Conservation (phyloP, 2,113 vertebrate species). For the Galeopterus variegatus region DNA sequence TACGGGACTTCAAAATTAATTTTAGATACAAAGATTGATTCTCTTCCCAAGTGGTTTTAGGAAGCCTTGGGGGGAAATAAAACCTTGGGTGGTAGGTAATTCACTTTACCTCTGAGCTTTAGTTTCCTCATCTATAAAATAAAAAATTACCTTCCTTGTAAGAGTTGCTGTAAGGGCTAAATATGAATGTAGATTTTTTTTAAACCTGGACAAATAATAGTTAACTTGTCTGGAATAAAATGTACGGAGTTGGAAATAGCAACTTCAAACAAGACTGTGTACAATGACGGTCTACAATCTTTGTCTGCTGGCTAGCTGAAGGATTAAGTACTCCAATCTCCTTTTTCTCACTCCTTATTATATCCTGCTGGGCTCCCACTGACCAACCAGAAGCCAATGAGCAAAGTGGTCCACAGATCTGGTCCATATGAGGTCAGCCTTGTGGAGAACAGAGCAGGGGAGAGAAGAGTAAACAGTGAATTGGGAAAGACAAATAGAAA, state of each 20-base stretch:
- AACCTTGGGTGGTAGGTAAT: background rate
- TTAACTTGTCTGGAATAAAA: slow-evolving; percentile 18
- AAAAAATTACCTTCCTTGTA: slow-evolving; percentile 34
- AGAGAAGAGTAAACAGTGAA: background rate
- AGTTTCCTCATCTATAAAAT: slow-evolving; percentile 39
- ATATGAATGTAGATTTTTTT: background rate
- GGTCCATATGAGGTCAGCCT: background rate
- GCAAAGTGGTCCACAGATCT: background rate
- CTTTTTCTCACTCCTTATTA: background rate
- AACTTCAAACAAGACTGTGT: background rate
- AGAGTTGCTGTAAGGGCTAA: background rate
- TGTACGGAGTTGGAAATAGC: background rate
- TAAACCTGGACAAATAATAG: background rate
- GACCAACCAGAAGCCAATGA: background rate
- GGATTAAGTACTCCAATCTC: background rate
- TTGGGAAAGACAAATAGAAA: background rate
- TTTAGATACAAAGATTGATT: slow-evolving; percentile 37
- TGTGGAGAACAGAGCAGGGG: background rate
- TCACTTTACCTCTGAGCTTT: slow-evolving; percentile 28
- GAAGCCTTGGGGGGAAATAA: background rate
- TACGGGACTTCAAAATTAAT: background rate
- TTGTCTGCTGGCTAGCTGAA: background rate
- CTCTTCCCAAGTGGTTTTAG: background rate
- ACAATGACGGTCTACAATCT: background rate
- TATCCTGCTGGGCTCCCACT: background rate